Evolutionary conservation across 2,113 vertebrate genomes (phyloP).

Genomic region (Malurus elegans): DNA sequence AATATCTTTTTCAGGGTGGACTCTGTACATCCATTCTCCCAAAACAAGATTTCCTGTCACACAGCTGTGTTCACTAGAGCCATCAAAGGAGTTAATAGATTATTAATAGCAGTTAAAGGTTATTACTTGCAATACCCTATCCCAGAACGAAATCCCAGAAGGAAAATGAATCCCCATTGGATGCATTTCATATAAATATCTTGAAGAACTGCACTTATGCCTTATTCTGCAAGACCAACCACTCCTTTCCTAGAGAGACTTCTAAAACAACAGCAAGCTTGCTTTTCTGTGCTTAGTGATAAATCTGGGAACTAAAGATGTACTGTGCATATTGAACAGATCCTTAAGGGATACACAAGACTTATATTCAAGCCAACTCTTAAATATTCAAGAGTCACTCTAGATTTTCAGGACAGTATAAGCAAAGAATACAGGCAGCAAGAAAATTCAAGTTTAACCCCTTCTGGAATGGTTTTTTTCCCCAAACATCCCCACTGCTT

Average conservation of each 20-base stretch:
- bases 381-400: not conserved
- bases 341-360: not conserved
- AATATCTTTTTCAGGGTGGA: slow-evolving; percentile 31
- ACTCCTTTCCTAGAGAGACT: slow-evolving; percentile 10
- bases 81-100: slow-evolving; percentile 52
- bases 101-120: slow-evolving; percentile 56
- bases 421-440: not conserved
- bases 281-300: not conserved
- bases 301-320: not conserved
- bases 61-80: slow-evolving; percentile 47
- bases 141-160: slow-evolving; percentile 42
- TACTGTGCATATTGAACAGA: not conserved
- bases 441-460: not conserved
- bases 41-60: slow-evolving; percentile 58
- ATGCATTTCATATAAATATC: slow-evolving; percentile 16
- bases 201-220: not conserved
- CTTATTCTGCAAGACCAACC: not conserved
- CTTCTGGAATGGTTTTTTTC: not conserved
- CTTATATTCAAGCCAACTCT: not conserved
- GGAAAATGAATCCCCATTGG: not conserved
- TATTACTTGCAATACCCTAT: slow-evolving; percentile 26
- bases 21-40: not conserved
- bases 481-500: not conserved
- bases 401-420: not conserved
- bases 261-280: slow-evolving; percentile 20